phyloP scores from a whole-genome alignment of 2,888 invertebrate genomes.

The Lypha dubia region DNA sequence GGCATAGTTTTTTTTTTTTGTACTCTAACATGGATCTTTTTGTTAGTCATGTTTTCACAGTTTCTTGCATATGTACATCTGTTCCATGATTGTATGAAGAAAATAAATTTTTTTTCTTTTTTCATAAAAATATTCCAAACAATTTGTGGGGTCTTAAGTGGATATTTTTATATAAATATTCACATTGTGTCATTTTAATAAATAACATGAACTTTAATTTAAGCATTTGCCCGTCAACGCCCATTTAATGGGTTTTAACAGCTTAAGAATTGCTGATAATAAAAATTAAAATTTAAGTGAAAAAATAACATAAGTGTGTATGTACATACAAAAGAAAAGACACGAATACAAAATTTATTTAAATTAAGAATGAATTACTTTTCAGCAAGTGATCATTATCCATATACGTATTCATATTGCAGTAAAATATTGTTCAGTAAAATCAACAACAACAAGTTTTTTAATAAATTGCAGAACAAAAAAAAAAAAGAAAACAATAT shows the following conservation, averaged over 20 bases:
- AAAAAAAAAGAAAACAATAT: constrained; percentile 14
- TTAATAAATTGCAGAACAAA: constrained; percentile 56
- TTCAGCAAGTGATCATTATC: constrained; percentile 16
- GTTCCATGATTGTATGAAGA: too few species aligned
- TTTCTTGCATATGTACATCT: not conserved
- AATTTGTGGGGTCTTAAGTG: constrained; percentile 46
- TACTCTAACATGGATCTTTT: not conserved
- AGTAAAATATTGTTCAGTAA: constrained; percentile 33
- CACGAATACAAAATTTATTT: not conserved
- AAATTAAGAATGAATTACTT: constrained; percentile 39
- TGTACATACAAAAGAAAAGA: not conserved
- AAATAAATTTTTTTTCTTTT: too few species aligned
- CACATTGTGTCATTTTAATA: constrained; percentile 29
- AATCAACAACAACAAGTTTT: constrained; percentile 24
- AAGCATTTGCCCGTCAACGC: constrained; percentile 66
- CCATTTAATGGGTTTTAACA: constrained; percentile 69
- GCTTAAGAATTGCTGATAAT: constrained; percentile 50
- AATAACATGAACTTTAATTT: constrained; percentile 58
- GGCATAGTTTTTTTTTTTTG: not conserved
- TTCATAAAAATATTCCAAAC: not conserved
- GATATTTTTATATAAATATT: not conserved
- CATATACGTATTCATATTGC: constrained; percentile 6
- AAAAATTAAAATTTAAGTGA: constrained; percentile 29
- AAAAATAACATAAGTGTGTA: constrained; percentile 3
- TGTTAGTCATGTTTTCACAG: not conserved